Evolutionary conservation across 2,888 invertebrate genomes (phyloP).

Genomic region (Trimorus sp.): DNA sequence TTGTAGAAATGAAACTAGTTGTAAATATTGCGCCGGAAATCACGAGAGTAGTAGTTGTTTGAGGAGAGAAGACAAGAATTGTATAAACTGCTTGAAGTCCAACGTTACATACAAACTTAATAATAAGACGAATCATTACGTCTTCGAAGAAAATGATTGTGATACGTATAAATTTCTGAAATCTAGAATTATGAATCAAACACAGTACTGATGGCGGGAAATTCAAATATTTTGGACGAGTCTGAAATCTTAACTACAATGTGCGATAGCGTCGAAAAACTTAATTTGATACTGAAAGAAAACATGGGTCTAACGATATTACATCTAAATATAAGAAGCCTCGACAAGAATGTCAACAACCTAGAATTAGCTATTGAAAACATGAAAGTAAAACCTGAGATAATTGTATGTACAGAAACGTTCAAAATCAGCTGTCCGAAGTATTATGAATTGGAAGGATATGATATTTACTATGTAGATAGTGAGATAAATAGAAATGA

Average conservation of each 20-base stretch:
- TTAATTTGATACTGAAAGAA: background rate
- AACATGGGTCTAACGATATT: background rate
- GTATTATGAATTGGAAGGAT: background rate
- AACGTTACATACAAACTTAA: background rate
- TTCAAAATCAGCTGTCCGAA: conserved; percentile 1
- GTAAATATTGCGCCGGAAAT: conserved; percentile 10
- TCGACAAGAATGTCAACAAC: conserved; percentile 24
- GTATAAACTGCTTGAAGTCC: conserved; percentile 11
- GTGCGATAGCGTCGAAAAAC: background rate
- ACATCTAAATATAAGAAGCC: conserved; percentile 27
- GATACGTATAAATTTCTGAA: conserved; percentile 9
- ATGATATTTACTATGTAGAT: background rate
- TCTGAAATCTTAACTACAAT: background rate
- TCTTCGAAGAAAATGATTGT: conserved; percentile 8
- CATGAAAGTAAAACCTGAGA: conserved; percentile 10
- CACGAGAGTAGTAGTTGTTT: conserved; percentile 7
- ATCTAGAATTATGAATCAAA: background rate
- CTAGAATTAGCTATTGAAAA: background rate
- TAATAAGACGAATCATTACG: conserved; percentile 12
- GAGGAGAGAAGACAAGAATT: conserved; percentile 10
- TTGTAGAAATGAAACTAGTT: conserved; percentile 2
- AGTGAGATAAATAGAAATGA: conserved; percentile 33
- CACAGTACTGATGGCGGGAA: background rate
- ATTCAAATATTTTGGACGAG: background rate
- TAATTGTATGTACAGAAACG: conserved; percentile 42